Evolutionary conservation across 30 jellyfish, hydroid and myxozoan genomes (phyloP).

Genomic region (Phacellophora camtschatica): DNA sequence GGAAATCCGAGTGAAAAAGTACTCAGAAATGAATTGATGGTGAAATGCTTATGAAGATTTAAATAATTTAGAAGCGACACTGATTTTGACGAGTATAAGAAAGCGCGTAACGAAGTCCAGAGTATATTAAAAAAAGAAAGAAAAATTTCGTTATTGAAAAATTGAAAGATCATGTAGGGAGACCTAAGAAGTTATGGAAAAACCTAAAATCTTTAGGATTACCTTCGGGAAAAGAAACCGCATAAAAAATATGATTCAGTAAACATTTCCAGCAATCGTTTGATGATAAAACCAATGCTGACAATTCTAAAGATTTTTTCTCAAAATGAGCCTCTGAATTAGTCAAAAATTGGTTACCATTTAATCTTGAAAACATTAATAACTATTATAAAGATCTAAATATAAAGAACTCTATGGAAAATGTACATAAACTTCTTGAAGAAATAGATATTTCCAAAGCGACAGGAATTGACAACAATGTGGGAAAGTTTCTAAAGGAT

Average conservation of each 20-base stretch:
- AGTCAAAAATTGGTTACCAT: too few relatives aligned
- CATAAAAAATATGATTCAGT: neutral
- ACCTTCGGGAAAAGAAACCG: neutral
- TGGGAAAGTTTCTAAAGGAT: too few relatives aligned
- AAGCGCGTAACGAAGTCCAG: neutral
- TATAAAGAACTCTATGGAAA: too few relatives aligned
- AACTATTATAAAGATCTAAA: too few relatives aligned
- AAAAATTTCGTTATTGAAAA: neutral
- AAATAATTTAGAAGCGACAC: neutral
- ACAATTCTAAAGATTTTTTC: neutral
- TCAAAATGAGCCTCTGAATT: neutral
- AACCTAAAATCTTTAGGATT: neutral
- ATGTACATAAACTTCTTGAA: too few relatives aligned
- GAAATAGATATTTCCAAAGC: too few relatives aligned
- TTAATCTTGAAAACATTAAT: too few relatives aligned
- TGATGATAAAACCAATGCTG: constrained; percentile 4
- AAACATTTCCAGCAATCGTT: neutral
- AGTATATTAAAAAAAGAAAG: neutral
- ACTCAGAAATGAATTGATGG: too few relatives aligned
- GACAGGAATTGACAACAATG: too few relatives aligned
- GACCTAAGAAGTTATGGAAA: neutral
- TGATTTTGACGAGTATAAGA: neutral
- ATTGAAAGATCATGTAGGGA: neutral
- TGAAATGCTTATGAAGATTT: neutral
- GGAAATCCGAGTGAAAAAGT: too few relatives aligned